phyloP scores from a whole-genome alignment of 2,888 invertebrate genomes.

The Prosopocoilus inquinatus region DNA sequence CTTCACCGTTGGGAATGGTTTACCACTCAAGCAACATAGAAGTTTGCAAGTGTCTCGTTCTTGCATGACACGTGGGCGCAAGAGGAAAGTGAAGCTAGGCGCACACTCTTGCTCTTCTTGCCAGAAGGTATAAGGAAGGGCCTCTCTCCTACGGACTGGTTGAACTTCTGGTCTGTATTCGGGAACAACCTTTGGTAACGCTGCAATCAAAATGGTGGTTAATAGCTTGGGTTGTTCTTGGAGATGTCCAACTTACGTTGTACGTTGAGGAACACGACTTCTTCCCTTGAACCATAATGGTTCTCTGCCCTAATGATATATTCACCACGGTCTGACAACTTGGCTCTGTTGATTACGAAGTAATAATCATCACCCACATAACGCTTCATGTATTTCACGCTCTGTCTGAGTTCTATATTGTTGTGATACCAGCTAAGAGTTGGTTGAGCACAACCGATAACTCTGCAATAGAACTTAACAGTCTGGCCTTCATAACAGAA shows the following conservation, averaged over 20 bases:
- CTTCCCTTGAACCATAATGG: constrained; percentile 93
- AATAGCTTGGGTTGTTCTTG: background rate
- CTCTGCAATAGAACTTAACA: constrained; percentile 95
- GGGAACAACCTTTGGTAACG: constrained; percentile 71
- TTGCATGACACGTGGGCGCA: constrained; percentile 98
- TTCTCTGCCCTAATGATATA: constrained; percentile 96
- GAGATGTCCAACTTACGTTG: constrained; percentile 90
- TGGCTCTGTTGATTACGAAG: constrained; percentile 95
- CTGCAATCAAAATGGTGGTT: constrained; percentile 50
- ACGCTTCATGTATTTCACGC: constrained; percentile 99
- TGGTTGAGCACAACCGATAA: constrained; percentile 92
- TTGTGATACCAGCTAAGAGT: constrained; percentile 95
- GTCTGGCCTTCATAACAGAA: constrained; percentile 97
- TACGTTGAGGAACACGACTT: constrained; percentile 94
- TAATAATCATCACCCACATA: constrained; percentile 95
- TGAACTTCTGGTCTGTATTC: constrained; percentile 66
- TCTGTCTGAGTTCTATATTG: constrained; percentile 89
- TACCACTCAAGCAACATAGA: constrained; percentile 92
- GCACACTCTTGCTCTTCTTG: constrained; percentile 90
- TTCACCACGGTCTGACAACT: constrained; percentile 94
- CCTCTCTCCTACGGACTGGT: constrained; percentile 75
- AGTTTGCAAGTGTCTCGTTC: constrained; percentile 94
- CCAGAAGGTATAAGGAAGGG: constrained; percentile 85
- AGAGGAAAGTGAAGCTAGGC: constrained; percentile 96
- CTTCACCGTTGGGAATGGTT: constrained; percentile 90